Evolutionary conservation across 30 jellyfish, hydroid and myxozoan genomes (phyloP), one percentile per base, ranked within the genome.

Genomic region (Clytia hemisphaerica): DNA sequence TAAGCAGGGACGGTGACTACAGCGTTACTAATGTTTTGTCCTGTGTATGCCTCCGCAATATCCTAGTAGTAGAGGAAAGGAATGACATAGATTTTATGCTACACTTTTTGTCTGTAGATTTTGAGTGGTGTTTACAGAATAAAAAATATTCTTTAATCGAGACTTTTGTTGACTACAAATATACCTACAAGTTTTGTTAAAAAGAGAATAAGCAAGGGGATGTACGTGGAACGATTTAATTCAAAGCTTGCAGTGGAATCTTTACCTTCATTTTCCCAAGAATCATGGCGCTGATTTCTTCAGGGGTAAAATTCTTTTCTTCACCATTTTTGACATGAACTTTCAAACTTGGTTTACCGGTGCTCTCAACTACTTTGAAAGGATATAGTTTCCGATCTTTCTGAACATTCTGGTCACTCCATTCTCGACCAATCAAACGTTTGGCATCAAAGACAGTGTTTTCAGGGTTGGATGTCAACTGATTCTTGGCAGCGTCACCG

Each of bases 1-100:
- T 93, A 93, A 15, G 99, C 99, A 2, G 99, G 99, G 4, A 93
- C 99, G 16, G 99, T 93, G 93, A 93, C 96, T 40, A 93, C 99
- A 34, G 99, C 99, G 81, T 93, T 94, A 28, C 94, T 93, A 76
- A 93, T 76, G 55, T 93, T 93, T 85, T 83, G 80, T 58, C 96
- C 95, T 50, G 85, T 84, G 81, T 93, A 93, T 4, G 96, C 94
- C 50, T 92, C 96, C 1, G 99, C 99, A 67, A 92, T 83, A 28
- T 92, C 99, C 99, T 91, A 51, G 19, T 22, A 0, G 57, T n/a
- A n/a, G n/a, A n/a, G n/a, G n/a, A n/a, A n/a, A n/a, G n/a, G n/a
- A n/a, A n/a, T n/a, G n/a, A n/a, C n/a, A n/a, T n/a, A n/a, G n/a
- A n/a, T n/a, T n/a, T n/a, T n/a, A n/a, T n/a, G n/a, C n/a, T n/a